Base-by-base conservation (phyloP, 2,888 invertebrate species). In the Panopea generosa region DNA sequence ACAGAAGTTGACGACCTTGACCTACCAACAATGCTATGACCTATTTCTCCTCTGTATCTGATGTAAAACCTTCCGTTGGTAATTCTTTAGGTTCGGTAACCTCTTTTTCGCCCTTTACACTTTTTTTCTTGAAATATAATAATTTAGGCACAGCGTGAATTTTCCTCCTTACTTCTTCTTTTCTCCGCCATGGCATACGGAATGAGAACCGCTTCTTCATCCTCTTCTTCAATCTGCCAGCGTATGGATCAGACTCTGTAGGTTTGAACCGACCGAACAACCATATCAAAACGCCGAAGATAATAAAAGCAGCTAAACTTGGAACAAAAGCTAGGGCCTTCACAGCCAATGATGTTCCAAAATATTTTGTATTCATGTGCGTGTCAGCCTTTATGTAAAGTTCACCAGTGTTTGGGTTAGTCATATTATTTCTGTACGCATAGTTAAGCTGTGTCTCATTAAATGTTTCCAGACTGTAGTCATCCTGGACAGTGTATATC, bases 251-350 rank as follows among this genome's bases (percentile, higher is more conserved):
- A 6, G 84, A 72, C n/a, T 87, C 82, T 0, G 86, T 83, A 11
- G 89, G 89, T 55, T 83, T 89, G 56, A 84, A 82, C 22, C 91
- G 70, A 0, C 91, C 91, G 79, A 88, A 91, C 38, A 82, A 77
- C 79, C 82, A 84, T n/a, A 91, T 77, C 22, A 90, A 72, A 1
- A 90, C 66, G 4, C 89, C 90, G 66, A 91, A 90, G 24, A 84
- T 67, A n/a, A 91, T 65, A 66, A 91, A 90, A 7, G 86, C 86
- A 0, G 63, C 57, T 3, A 91, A 38, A 47, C 87, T 81, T 2
- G 94, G 94, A 67, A 94, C 91, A 82, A 94, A 93, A 3, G 94
- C 93, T 16, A 93, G 89, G 47, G 90, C 91, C 80, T 94, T 94
- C n/a, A 91, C 87, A 2, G 85, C 86, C 49, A 93, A 69, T 1